Conservation (phyloP, 2,888 invertebrate species). For the Thelaira solivaga region DNA sequence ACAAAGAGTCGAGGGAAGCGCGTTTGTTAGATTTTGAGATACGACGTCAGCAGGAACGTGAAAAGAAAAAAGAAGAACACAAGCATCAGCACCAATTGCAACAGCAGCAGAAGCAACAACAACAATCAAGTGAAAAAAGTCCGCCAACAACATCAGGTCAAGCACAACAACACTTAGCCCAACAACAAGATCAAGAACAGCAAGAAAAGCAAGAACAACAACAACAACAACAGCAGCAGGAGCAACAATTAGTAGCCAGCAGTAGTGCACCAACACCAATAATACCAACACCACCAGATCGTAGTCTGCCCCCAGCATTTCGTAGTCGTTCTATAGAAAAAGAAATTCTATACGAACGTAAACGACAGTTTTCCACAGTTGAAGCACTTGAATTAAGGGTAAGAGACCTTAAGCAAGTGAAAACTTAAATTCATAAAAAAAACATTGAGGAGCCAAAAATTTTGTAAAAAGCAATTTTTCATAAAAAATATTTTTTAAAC, state of each 20-base stretch:
- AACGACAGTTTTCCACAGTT: constrained; percentile 71
- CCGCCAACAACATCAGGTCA: constrained; percentile 66
- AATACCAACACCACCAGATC: constrained; percentile 72
- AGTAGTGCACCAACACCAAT: constrained; percentile 65
- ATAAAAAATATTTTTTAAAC: too few relatives aligned
- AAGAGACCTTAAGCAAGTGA: too few relatives aligned
- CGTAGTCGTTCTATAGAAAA: constrained; percentile 75
- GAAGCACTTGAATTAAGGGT: constrained; percentile 73
- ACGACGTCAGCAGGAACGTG: constrained; percentile 76
- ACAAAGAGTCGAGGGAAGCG: constrained; percentile 77
- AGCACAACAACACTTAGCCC: constrained; percentile 64
- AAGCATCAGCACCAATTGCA: constrained; percentile 73
- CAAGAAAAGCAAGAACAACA: constrained; percentile 61
- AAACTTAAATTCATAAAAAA: too few relatives aligned
- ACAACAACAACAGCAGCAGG: constrained; percentile 61
- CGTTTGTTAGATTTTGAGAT: constrained; percentile 77
- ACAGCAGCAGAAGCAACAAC: constrained; percentile 59
- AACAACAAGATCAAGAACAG: constrained; percentile 46
- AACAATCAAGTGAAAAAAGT: constrained; percentile 62
- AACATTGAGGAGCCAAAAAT: too few relatives aligned
- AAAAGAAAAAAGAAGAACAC: constrained; percentile 74
- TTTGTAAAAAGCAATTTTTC: too few relatives aligned
- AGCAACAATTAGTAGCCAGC: constrained; percentile 54
- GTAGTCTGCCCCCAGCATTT: constrained; percentile 74
- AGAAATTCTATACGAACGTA: constrained; percentile 73